phyloP scores from a whole-genome alignment of 2,888 invertebrate species.

The Galerucella calmariensis region DNA sequence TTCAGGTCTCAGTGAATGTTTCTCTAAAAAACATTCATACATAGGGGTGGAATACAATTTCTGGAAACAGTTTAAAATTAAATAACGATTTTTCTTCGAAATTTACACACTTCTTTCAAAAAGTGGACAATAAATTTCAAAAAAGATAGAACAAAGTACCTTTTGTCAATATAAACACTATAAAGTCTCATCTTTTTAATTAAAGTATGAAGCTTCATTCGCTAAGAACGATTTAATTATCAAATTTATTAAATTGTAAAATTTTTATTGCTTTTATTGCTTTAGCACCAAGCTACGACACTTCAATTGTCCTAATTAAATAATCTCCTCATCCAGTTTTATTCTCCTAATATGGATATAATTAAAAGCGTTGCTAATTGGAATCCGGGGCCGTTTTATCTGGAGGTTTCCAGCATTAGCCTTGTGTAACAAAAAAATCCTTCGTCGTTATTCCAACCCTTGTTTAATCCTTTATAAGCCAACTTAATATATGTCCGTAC shows the following conservation, averaged over 20 bases:
- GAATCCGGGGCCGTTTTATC: conserved; percentile 19
- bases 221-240: neutral
- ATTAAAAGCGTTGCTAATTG: conserved; percentile 30
- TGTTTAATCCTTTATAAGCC: conserved; percentile 30
- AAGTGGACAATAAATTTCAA: too few species aligned
- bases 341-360: conserved; percentile 23
- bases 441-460: conserved; percentile 15
- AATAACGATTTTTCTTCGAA: neutral
- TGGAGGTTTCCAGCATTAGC: conserved; percentile 15
- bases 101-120: too few species aligned
- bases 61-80: too few species aligned
- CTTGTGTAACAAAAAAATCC: conserved; percentile 20
- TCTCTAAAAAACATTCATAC: too few species aligned
- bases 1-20: too few species aligned
- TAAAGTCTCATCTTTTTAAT: neutral
- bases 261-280: neutral
- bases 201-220: neutral
- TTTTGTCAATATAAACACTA: neutral
- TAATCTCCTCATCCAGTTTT: conserved; percentile 20
- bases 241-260: neutral
- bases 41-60: too few species aligned
- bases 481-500: conserved; percentile 27
- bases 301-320: conserved; percentile 21
- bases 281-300: neutral
- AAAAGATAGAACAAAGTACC: too few species aligned